Percentiles rank a stretch among this genome's conserved stretches.
Conservation (phyloP, 2,888 invertebrate genomes). For the Ectemnius continuus region DNA sequence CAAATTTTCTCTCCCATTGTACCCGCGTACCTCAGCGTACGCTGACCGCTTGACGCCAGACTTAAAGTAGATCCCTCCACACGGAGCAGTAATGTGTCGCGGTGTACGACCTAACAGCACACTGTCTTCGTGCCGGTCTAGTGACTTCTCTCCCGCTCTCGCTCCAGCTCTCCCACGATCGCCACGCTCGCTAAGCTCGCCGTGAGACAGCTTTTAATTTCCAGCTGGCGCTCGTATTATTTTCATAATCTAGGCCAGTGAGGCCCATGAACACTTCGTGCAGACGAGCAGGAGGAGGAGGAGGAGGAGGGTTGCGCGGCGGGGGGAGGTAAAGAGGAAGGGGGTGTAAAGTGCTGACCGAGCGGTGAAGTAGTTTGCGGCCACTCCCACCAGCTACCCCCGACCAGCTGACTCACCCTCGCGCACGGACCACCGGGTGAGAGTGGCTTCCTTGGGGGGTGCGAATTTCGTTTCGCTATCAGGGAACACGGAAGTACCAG, state of each 20-base stretch:
- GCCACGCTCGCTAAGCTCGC: conserved; percentile 4
- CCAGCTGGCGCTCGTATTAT: conserved; percentile 52
- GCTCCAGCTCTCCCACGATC: conserved; percentile 1
- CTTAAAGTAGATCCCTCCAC: not conserved
- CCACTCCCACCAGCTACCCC: conserved; percentile 8
- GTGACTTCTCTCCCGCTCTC: not conserved
- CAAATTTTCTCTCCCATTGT: not conserved
- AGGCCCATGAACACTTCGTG: not conserved
- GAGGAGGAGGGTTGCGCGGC: conserved; percentile 12
- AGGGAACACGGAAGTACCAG: not conserved
- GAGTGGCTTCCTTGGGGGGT: conserved; percentile 29
- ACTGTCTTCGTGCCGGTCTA: not conserved
- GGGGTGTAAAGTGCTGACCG: too few relatives aligned
- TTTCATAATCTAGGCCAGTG: conserved; percentile 54
- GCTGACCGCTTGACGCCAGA: not conserved
- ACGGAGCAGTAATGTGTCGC: not conserved
- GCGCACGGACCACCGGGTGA: conserved; percentile 12
- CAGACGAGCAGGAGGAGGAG: too few relatives aligned
- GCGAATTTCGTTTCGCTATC: conserved; percentile 14
- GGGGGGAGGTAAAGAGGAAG: too few relatives aligned
- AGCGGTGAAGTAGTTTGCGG: too few relatives aligned
- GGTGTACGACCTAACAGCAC: too few relatives aligned
- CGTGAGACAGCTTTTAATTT: conserved; percentile 60
- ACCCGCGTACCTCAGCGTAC: not conserved
- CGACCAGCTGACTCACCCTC: conserved; percentile 38